These are phyloP conservation scores for Rugalucina vietnamica DNA, from an alignment of 2,888 invertebrate genomes.

Conservation along the genomic window DNA sequence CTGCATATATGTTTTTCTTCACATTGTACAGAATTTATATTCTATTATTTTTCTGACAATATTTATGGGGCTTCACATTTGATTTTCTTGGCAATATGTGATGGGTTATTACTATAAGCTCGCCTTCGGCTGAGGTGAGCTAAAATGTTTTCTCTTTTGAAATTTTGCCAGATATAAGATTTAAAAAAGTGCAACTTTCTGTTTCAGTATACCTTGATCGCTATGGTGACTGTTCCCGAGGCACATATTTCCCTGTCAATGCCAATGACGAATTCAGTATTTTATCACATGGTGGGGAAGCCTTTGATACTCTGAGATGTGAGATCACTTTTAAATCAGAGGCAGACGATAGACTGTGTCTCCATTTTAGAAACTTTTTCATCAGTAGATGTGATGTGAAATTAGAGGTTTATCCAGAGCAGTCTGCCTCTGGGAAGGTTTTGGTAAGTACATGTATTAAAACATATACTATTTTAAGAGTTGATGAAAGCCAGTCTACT, in stretches of 20 bases:
- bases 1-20: no score
- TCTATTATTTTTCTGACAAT: neutral
- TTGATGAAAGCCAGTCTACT: neutral
- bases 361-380: constrained; percentile 63
- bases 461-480: neutral
- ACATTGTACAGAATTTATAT: neutral
- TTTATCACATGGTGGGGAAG: constrained; percentile 54
- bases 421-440: constrained; percentile 40
- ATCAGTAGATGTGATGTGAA: constrained; percentile 61
- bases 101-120: no score
- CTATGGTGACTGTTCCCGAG: constrained; percentile 57
- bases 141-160: neutral
- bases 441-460: constrained; percentile 45
- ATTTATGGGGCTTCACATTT: neutral
- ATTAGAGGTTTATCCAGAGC: constrained; percentile 61
- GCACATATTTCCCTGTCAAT: constrained; percentile 32
- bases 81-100: no score
- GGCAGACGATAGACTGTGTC: constrained; percentile 66
- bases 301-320: constrained; percentile 67
- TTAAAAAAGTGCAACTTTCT: neutral
- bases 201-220: constrained; percentile 58
- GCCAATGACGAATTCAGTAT: constrained; percentile 44
- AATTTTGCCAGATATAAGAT: neutral
- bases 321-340: constrained; percentile 68
- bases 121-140: no score